Percentiles rank a stretch among this genome's conserved stretches.
Conservation (phyloP, 2,888 invertebrate species). For the Disparrhopalites patrizii region DNA sequence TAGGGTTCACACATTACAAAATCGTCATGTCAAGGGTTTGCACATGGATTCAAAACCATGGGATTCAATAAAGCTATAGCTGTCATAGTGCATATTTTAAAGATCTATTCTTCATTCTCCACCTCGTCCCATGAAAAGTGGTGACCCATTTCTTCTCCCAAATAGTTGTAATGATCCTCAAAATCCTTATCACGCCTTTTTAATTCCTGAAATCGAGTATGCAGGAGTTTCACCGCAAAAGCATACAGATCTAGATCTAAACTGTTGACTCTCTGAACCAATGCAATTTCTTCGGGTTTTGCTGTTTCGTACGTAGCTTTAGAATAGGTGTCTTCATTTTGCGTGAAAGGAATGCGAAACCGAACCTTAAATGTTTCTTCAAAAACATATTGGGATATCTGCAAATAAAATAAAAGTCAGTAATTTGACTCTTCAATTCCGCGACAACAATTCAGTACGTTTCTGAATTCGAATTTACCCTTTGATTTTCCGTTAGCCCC, state of each 20-base stretch:
- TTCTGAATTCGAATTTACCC: constrained; percentile 53
- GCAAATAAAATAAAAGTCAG: constrained; percentile 38
- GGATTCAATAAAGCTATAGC: no score
- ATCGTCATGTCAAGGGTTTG: no score
- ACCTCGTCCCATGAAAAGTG: constrained; percentile 73
- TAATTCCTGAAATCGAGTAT: constrained; percentile 70
- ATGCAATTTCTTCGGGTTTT: constrained; percentile 67
- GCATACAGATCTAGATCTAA: constrained; percentile 90
- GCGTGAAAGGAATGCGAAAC: constrained; percentile 84
- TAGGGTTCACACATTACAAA: no score
- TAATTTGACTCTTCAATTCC: not conserved
- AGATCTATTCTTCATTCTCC: constrained; percentile 46
- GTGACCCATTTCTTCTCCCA: constrained; percentile 72
- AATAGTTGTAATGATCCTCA: constrained; percentile 73
- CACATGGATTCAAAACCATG: no score
- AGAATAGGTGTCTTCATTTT: constrained; percentile 86
- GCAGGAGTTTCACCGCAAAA: constrained; percentile 82
- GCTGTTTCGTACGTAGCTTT: constrained; percentile 75
- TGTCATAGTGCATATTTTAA: no score
- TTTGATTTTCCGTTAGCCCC: constrained; percentile 92
- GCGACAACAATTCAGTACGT: not conserved
- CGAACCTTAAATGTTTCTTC: constrained; percentile 89
- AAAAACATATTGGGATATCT: constrained; percentile 87
- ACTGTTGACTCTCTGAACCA: constrained; percentile 74
- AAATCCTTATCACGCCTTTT: constrained; percentile 77